A percentile compares a stretch with the other conserved stretches of the same genome.
These are phyloP conservation scores for Criorhina ranunculi DNA, from an alignment of 2,888 invertebrate genomes.

Conservation along the genomic window DNA sequence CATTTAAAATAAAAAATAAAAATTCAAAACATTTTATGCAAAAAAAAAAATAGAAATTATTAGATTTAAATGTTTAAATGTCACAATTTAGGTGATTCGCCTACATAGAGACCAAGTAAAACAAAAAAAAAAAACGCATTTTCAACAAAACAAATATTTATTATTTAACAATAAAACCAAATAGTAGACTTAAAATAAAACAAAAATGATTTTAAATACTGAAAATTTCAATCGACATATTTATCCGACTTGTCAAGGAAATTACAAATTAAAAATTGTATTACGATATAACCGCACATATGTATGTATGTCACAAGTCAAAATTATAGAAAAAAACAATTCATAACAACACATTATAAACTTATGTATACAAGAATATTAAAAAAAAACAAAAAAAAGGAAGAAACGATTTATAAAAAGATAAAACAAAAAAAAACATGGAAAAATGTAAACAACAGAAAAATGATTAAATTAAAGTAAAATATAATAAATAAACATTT, in stretches of 20 bases:
- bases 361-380: slow-evolving; percentile 38
- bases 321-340: slow-evolving; percentile 14
- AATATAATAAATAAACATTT: slow-evolving; percentile 65
- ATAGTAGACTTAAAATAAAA: slow-evolving; percentile 42
- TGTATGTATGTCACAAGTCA: slow-evolving; percentile 34
- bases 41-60: slow-evolving; percentile 29
- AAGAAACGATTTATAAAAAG: no score
- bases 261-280: slow-evolving; percentile 30
- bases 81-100: slow-evolving; percentile 71
- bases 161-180: neutral
- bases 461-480: slow-evolving; percentile 38
- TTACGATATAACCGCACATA: slow-evolving; percentile 51
- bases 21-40: slow-evolving; percentile 42
- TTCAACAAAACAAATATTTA: slow-evolving; percentile 7
- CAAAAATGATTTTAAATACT: slow-evolving; percentile 47
- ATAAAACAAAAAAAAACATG: slow-evolving; percentile 16
- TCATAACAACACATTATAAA: slow-evolving; percentile 4
- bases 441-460: slow-evolving; percentile 36
- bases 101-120: slow-evolving; percentile 69
- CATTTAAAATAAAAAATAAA: slow-evolving; percentile 11
- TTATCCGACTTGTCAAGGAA: slow-evolving; percentile 56
- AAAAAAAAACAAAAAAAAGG: slow-evolving; percentile 14
- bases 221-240: slow-evolving; percentile 30
- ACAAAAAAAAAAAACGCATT: slow-evolving; percentile 44
- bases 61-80: slow-evolving; percentile 74